Evolutionary conservation across 1,140 invertebrate genomes (phyloP).

Genomic region (Adoxophyes honmai): DNA sequence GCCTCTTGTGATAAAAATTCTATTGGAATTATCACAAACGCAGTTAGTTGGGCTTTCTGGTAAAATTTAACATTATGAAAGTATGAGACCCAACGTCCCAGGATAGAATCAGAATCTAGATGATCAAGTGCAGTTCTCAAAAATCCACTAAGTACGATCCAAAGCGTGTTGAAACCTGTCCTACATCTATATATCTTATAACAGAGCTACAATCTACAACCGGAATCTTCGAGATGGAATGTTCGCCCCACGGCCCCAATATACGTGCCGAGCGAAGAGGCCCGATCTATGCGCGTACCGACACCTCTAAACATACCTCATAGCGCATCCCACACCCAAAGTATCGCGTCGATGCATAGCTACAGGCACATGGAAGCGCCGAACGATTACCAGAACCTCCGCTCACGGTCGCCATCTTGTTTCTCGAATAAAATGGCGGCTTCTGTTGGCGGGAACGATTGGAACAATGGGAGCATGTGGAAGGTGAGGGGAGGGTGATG

Average conservation of each 20-base stretch:
- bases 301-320: slow-evolving; percentile 66
- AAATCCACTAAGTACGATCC: too few species aligned
- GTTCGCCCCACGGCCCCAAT: slow-evolving; percentile 64
- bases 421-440: slow-evolving; percentile 74
- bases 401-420: slow-evolving; percentile 75
- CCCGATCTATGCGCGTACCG: slow-evolving; percentile 39
- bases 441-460: slow-evolving; percentile 68
- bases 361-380: slow-evolving; percentile 71
- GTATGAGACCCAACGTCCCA: too few species aligned
- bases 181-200: slow-evolving; percentile 43
- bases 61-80: too few species aligned
- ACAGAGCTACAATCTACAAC: slow-evolving; percentile 74
- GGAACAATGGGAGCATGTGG: slow-evolving; percentile 68
- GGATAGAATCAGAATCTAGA: too few species aligned
- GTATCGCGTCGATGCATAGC: slow-evolving; percentile 73
- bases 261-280: slow-evolving; percentile 67
- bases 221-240: slow-evolving; percentile 57
- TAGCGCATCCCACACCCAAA: slow-evolving; percentile 64
- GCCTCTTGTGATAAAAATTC: too few species aligned
- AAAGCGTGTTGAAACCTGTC: slow-evolving; percentile 14
- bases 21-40: too few species aligned
- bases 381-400: slow-evolving; percentile 68
- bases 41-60: too few species aligned
- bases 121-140: too few species aligned
- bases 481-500: slow-evolving; percentile 75